These are phyloP conservation scores for Tenebrosternarchus preto DNA, from an alignment of 2,113 vertebrate species.

Conservation along the genomic window DNA sequence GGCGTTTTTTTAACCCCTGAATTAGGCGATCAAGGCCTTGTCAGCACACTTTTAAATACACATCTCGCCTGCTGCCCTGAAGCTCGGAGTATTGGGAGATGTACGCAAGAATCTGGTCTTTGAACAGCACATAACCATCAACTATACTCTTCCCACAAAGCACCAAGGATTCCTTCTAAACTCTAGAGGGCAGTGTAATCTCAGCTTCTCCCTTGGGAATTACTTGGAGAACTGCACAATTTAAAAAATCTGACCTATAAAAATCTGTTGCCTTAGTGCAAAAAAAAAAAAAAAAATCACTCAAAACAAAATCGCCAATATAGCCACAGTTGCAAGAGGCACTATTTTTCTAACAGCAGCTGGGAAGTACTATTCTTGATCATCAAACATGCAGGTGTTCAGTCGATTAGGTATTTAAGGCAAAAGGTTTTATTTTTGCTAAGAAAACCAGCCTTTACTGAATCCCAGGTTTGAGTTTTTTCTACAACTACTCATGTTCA, in stretches of 20 bases:
- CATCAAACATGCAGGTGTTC: too few species aligned
- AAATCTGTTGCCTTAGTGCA: not conserved
- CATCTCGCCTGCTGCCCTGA: not conserved
- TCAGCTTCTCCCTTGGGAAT: slow-evolving; percentile 44
- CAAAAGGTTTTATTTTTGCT: too few species aligned
- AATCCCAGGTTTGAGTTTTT: too few species aligned
- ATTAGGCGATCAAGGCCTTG: not conserved
- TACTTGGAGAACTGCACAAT: not conserved
- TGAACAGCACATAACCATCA: not conserved
- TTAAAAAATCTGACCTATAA: not conserved
- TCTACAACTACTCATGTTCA: too few species aligned
- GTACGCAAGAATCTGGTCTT: not conserved
- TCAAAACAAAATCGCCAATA: not conserved
- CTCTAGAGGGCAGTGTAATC: slow-evolving; percentile 71
- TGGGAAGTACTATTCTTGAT: not conserved
- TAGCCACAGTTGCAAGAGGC: not conserved
- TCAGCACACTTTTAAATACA: too few species aligned
- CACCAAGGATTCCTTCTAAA: slow-evolving; percentile 5
- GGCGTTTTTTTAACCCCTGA: too few species aligned
- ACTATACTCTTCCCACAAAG: not conserved
- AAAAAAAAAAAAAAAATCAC: too few species aligned
- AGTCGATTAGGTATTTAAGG: too few species aligned
- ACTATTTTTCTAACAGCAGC: too few species aligned
- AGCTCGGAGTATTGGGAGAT: not conserved
- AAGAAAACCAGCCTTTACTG: too few species aligned